These are phyloP conservation scores for Pachyrhynchus sulphureomaculatus DNA, from an alignment of 1,140 invertebrate genomes.

Conservation along the genomic window DNA sequence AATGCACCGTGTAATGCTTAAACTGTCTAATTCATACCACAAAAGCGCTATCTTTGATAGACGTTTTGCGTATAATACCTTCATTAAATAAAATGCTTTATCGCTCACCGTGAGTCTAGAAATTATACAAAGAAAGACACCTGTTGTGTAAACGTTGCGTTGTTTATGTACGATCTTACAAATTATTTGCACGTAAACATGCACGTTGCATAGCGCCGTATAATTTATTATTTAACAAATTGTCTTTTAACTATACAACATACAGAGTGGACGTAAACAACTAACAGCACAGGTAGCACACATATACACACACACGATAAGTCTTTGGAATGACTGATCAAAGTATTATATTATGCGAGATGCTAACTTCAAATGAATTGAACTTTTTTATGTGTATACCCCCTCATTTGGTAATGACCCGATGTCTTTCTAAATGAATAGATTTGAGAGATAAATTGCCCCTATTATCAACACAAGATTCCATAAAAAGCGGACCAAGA, in stretches of 20 bases:
- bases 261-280: not conserved
- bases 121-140: slow-evolving; percentile 16
- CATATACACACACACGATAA: too few relatives aligned
- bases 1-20: not conserved
- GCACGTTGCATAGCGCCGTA: slow-evolving; percentile 6
- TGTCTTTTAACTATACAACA: slow-evolving; percentile 1
- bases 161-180: slow-evolving; percentile 28
- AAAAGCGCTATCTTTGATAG: slow-evolving; percentile 7
- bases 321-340: too few relatives aligned
- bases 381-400: too few relatives aligned
- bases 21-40: slow-evolving; percentile 1
- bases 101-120: not conserved
- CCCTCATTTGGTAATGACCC: too few relatives aligned
- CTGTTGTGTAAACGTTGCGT: slow-evolving; percentile 20
- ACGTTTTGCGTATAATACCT: slow-evolving; percentile 11
- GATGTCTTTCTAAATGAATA: too few relatives aligned
- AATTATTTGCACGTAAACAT: slow-evolving; percentile 33
- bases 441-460: too few relatives aligned
- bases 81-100: slow-evolving; percentile 1
- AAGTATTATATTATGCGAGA: too few relatives aligned
- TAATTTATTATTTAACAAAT: slow-evolving; percentile 22
- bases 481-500: too few relatives aligned
- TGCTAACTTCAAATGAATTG: too few relatives aligned
- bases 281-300: too few relatives aligned
- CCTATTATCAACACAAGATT: too few relatives aligned